Percentiles rank a stretch among this genome's conserved stretches.
Conservation (phyloP, 2,888 invertebrate genomes). For the Acleris emargana region DNA sequence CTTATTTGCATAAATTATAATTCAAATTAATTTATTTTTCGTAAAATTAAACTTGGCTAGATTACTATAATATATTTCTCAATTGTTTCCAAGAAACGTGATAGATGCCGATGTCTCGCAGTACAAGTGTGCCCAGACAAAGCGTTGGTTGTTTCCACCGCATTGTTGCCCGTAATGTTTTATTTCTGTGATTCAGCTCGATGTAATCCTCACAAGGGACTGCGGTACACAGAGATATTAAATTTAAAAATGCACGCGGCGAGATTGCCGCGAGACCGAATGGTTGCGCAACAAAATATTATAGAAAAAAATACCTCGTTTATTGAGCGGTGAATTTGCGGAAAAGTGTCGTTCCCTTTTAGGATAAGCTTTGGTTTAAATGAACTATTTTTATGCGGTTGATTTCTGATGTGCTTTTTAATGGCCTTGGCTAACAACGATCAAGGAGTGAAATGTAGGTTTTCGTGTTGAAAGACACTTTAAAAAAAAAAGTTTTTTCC, state of each 20-base stretch:
- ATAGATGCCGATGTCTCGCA: not conserved
- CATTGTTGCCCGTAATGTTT: slow-evolving; percentile 47
- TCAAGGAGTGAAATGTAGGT: too few species aligned
- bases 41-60: too few species aligned
- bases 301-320: slow-evolving; percentile 12
- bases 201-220: slow-evolving; percentile 59
- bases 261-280: slow-evolving; percentile 48
- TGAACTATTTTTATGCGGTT: too few species aligned
- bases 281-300: slow-evolving; percentile 17
- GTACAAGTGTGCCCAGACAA: not conserved
- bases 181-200: slow-evolving; percentile 60
- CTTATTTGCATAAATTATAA: too few species aligned
- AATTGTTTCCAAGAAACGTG: too few species aligned
- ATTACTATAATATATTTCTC: too few species aligned
- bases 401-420: too few species aligned
- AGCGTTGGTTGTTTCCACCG: slow-evolving; percentile 13
- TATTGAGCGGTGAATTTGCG: slow-evolving; percentile 7
- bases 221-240: slow-evolving; percentile 70
- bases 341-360: not conserved
- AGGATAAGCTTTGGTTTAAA: too few species aligned
- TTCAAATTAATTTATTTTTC: too few species aligned
- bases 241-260: slow-evolving; percentile 73
- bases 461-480: too few species aligned
- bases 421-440: too few species aligned
- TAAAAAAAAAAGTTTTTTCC: too few species aligned